Base-by-base conservation (phyloP, 2,888 invertebrate species). In the Lochmaea capreae region DNA sequence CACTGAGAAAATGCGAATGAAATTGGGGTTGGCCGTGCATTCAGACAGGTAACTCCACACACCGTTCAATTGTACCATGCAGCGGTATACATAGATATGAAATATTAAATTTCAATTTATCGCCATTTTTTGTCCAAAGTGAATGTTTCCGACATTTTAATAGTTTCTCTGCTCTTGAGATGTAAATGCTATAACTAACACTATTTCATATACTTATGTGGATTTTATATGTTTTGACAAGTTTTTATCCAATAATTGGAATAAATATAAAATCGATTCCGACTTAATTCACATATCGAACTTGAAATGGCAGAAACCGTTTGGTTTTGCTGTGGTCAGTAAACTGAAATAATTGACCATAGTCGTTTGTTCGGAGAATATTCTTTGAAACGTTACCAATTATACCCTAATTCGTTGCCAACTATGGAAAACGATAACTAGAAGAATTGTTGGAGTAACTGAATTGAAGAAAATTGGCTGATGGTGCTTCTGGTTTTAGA, bases 341-440 rank as follows among this genome's bases (percentile, higher is more conserved):
- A 52, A 49, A 63, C 12, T 54, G 70, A 70, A 54, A 63, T 63
- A 70, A 70, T 63, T 67, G 67, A 54, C 57, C 43, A 72, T 54
- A 26, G 65, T 66, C 42, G 65, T 42, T 65, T 58, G 42, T 63
- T 72, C 65, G 70, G 54, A 46, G 68, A 46, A 69, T 62, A 69
- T 67, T 73, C 73, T 71, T 76, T 76, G 73, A 62, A 73, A 74
- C 43, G 70, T 58, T 59, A 70, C 71, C 76, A 76, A 73, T 76
- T 76, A 74, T 65, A 74, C 66, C 63, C 69, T 70, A 76, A 74
- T 73, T 74, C 72, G 62, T 72, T 65, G 61, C 70, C 76, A 67
- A 74, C 72, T 72, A 70, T 68, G 67, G 73, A 65, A 42, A 52
- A 69, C 67, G 65, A 65, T 69, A 69, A 69, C 68, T 69, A 62